Conservation (phyloP, 2,113 vertebrate genomes). For the Nycticorax nycticorax region DNA sequence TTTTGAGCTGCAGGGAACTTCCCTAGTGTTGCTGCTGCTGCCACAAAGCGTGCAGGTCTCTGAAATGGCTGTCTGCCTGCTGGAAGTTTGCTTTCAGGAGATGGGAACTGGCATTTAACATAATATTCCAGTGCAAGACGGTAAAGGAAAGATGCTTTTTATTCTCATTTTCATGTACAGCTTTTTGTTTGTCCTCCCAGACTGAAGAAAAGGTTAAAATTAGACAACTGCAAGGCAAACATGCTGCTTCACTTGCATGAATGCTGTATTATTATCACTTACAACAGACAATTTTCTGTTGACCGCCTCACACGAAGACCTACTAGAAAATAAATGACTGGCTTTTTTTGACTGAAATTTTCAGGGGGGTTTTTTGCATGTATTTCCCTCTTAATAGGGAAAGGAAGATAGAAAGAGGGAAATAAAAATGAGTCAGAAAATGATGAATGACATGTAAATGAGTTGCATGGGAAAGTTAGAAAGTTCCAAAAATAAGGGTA, state of each 20-base stretch:
- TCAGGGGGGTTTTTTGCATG: not conserved
- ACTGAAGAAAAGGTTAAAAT: not conserved
- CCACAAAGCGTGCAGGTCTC: not conserved
- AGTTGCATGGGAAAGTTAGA: constrained; percentile 9
- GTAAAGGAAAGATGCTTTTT: not conserved
- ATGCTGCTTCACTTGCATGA: not conserved
- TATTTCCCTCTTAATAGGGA: not conserved
- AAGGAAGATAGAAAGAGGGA: not conserved
- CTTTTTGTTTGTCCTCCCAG: not conserved
- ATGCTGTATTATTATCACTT: not conserved
- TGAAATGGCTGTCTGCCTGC: not conserved
- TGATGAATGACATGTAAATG: not conserved
- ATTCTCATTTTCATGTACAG: not conserved
- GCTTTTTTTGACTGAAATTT: not conserved
- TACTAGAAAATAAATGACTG: not conserved
- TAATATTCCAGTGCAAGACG: not conserved
- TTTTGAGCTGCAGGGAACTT: not conserved
- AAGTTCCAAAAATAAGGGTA: constrained; percentile 18
- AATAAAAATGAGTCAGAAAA: constrained; percentile 3
- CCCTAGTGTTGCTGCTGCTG: not conserved
- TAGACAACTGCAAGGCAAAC: not conserved
- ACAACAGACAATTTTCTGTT: not conserved
- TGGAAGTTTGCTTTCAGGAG: not conserved
- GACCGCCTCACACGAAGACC: not conserved
- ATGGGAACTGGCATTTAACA: not conserved